Percentiles rank a stretch among this genome's conserved stretches.
These are phyloP conservation scores for Dysmachus trigonus DNA, from an alignment of 2,888 invertebrate species.

Conservation along the genomic window DNA sequence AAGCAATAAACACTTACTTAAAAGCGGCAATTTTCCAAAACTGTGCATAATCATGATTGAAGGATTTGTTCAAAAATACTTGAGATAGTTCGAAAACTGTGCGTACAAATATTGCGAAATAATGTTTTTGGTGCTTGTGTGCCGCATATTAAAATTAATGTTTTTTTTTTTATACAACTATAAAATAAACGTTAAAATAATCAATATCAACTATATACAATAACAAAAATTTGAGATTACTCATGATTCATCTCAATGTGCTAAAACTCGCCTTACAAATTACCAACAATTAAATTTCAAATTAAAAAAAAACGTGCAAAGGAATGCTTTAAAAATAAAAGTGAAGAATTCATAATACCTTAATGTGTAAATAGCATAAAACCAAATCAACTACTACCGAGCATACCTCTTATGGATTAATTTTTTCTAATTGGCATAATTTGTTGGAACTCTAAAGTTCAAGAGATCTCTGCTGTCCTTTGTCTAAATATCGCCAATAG, in stretches of 20 bases:
- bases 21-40: neutral
- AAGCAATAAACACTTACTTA: neutral
- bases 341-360: neutral
- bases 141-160: neutral
- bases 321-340: neutral
- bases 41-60: neutral
- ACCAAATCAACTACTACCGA: neutral
- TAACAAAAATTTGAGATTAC: neutral
- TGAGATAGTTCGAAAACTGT: neutral
- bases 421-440: neutral
- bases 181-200: neutral
- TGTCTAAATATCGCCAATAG: neutral
- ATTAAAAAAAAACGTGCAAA: neutral
- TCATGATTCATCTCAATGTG: neutral
- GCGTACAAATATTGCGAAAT: neutral
- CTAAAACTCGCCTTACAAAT: neutral
- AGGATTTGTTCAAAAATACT: neutral
- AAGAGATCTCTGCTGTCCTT: neutral
- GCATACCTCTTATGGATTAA: neutral
- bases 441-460: neutral
- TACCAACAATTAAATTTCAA: neutral
- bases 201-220: neutral
- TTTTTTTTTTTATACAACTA: neutral
- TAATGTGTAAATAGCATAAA: neutral
- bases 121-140: neutral